Conservation (phyloP, 2,113 vertebrate species). For the Eclectus roratus region DNA sequence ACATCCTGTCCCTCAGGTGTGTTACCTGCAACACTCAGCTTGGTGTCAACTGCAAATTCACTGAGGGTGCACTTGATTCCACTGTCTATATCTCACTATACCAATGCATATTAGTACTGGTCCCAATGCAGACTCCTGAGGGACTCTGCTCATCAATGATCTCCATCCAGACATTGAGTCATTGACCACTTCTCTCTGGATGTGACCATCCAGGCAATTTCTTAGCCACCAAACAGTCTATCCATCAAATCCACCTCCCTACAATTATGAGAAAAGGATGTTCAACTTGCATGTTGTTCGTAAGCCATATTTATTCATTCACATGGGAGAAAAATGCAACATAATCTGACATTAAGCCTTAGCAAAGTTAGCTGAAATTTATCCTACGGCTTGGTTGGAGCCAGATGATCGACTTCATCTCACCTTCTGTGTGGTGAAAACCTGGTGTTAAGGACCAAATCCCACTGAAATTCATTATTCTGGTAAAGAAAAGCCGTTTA, state of each 20-base stretch:
- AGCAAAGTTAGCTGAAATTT: background rate
- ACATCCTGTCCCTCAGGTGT: background rate
- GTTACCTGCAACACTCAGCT: background rate
- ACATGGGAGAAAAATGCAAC: background rate
- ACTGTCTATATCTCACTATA: background rate
- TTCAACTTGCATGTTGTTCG: background rate
- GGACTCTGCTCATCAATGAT: background rate
- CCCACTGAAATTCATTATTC: background rate
- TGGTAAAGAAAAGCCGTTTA: background rate
- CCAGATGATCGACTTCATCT: background rate
- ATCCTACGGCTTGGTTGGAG: background rate
- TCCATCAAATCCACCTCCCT: background rate
- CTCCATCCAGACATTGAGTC: background rate
- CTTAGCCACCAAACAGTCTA: background rate
- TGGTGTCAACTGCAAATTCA: background rate
- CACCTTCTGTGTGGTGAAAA: background rate
- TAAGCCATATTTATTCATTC: background rate
- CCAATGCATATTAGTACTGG: background rate
- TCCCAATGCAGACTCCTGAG: background rate
- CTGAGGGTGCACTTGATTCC: background rate
- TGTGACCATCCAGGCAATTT: background rate
- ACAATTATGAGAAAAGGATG: background rate
- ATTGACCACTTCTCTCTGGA: background rate
- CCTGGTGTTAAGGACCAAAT: background rate
- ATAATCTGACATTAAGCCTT: background rate